Conservation (phyloP, 2,113 vertebrate species). For the pig (Sus scrofa) region T2T-Sscrofa CM000812.6:100165501-100166000, state of each 20-base stretch:
- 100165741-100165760: not conserved
- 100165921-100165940: not conserved
- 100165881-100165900: not conserved
- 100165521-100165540: not conserved
- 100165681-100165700: not conserved
- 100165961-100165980: not conserved
- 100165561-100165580: not conserved
- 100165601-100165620: not conserved
- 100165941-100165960: not conserved
- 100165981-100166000: not conserved
- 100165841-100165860: not conserved
- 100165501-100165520: not conserved
- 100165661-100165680: too few relatives aligned
- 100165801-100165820: not conserved
- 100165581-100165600: not conserved
- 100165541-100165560: not conserved
- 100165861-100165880: not conserved
- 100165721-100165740: not conserved
- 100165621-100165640: not conserved
- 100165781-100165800: not conserved
- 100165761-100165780: not conserved
- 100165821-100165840: not conserved
- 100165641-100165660: not conserved
- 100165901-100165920: rapidly evolving
- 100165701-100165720: not conserved